phyloP scores from a whole-genome alignment of 2,113 vertebrate species.

The Siniperca knerii region DNA sequence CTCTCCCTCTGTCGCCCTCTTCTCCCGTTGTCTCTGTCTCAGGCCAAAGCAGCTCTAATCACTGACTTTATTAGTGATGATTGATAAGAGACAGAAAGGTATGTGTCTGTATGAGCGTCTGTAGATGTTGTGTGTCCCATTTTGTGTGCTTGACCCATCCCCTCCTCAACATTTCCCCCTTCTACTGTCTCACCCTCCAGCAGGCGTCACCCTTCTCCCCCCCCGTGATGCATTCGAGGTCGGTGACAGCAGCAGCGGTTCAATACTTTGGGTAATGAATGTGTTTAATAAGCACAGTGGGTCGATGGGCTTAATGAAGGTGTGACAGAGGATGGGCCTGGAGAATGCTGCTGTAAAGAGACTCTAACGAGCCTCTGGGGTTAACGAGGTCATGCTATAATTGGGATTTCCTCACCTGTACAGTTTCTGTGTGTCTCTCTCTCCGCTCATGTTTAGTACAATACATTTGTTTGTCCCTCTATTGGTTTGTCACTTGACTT shows the following conservation, averaged over 20 bases:
- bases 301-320: constrained; percentile 85
- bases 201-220: constrained; percentile 47
- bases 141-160: constrained; percentile 12
- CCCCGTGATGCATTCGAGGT: constrained; percentile 64
- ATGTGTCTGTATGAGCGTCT: constrained; percentile 16
- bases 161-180: neutral
- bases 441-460: constrained; percentile 1
- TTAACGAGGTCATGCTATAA: constrained; percentile 69
- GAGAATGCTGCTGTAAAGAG: constrained; percentile 75
- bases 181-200: neutral
- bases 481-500: neutral
- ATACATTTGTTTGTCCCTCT: constrained; percentile 19
- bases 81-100: constrained; percentile 70
- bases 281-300: constrained; percentile 84
- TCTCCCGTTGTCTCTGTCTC: constrained; percentile 10
- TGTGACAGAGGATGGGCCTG: constrained; percentile 78
- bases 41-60: constrained; percentile 61
- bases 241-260: constrained; percentile 66
- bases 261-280: constrained; percentile 85
- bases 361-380: constrained; percentile 73
- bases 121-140: constrained; percentile 17
- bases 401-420: constrained; percentile 64
- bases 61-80: constrained; percentile 77
- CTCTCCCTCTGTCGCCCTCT: constrained; percentile 13
- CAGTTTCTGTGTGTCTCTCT: constrained; percentile 28